Base-by-base conservation (phyloP, 30 jellyfish, hydroid and myxozoan genomes). In the Aurelia coerulea region DNA sequence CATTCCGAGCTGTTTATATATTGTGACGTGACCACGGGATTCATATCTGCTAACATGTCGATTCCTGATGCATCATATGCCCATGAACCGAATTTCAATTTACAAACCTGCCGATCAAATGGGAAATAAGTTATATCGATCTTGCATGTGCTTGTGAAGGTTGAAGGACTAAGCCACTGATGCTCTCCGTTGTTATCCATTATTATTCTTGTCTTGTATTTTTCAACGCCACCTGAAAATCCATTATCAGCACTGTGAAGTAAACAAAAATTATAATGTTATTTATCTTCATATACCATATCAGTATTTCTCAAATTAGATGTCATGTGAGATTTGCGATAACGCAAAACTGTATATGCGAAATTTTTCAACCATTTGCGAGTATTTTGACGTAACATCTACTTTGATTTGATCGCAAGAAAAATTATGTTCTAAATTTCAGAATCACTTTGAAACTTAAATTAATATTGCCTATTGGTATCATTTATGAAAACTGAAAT, bases 81-180 rank as follows among this genome's bases (percentile, higher is more conserved):
- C 99, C 99, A 94, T 2, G 99, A 94, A 1, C 99, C 99, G 68
- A 73, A 94, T 62, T 94, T 94, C 89, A 94, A 54, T 6, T 8
- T 19, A 72, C 99, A 94, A 10, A 76, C 78, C 79, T 94, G 99
- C 15, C 85, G 86, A 70, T 94, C 99, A 51, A 94, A 94, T 3
- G 99, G 99, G 79, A 94, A 94, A 63, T 88, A 88, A 29, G 96
- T 94, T 68, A 94, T 84, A 78, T 88, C 91, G 84, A 94, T 89
- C 50, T 71, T 83, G 72, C 99, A 94, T 50, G 99, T 88, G 89
- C 97, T 89, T 13, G 99, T 89, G 56, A 88, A 89, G 11, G 97
- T 83, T 15, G 87, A 91, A 5, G 99, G 99, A 58, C 94, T 58
- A 10, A 88, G 91, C 99, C 99, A 94, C 50, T 69, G 72, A 53